phyloP scores from a whole-genome alignment of 2,113 vertebrate genomes.

The Hiodon tergisus region DNA sequence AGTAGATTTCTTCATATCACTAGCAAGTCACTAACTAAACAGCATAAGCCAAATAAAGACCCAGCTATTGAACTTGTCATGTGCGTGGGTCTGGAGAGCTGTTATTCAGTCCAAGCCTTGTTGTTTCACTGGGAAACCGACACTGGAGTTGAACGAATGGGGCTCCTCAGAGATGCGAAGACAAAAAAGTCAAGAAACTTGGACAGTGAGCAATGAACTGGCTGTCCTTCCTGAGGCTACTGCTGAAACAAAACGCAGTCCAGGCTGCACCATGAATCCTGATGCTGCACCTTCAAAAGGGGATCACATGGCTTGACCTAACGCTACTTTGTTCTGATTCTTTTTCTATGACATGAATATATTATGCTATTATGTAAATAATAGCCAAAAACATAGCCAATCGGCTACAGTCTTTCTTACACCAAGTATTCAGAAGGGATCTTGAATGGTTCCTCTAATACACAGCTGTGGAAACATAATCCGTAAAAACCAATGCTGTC shows the following conservation, averaged over 20 bases:
- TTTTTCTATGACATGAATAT: constrained; percentile 52
- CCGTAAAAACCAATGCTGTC: no score
- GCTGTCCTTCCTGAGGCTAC: no score
- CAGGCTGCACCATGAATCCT: neutral
- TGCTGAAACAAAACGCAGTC: neutral
- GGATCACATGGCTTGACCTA: constrained; percentile 43
- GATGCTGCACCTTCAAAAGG: neutral
- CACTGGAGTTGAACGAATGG: neutral
- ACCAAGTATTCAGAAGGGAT: neutral
- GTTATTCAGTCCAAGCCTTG: constrained; percentile 6
- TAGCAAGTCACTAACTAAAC: neutral
- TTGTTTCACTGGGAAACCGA: neutral
- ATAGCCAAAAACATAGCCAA: neutral
- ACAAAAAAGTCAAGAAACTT: neutral
- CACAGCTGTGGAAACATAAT: no score
- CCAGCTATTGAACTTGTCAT: neutral
- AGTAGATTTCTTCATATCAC: neutral
- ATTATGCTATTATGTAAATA: no score
- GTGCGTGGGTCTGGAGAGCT: neutral
- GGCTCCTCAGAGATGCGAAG: neutral
- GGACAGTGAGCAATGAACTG: no score
- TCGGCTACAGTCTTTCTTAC: neutral
- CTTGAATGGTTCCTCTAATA: no score
- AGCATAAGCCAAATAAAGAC: neutral
- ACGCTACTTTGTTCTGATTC: constrained; percentile 55